Evolutionary conservation across 2,888 invertebrate genomes (phyloP).

Genomic region (Automeris io): DNA sequence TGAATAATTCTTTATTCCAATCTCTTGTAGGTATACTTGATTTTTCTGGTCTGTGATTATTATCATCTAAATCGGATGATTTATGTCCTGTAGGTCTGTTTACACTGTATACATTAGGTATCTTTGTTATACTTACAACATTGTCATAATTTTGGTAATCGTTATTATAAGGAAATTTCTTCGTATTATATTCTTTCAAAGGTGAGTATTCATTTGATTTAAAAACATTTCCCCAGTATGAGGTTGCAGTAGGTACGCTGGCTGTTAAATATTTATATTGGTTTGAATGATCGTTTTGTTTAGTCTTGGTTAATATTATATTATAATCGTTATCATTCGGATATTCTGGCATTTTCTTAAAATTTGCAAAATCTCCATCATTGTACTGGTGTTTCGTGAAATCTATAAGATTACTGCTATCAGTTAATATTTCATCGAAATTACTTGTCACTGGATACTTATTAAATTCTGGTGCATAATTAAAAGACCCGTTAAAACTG

Average conservation of each 20-base stretch:
- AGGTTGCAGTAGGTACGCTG: conserved; percentile 37
- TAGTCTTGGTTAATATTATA: conserved; percentile 37
- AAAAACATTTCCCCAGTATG: conserved; percentile 54
- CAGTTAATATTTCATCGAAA: conserved; percentile 49
- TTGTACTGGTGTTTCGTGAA: conserved; percentile 43
- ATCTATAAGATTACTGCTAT: conserved; percentile 51
- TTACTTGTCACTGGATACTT: conserved; percentile 41
- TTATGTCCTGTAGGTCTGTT: conserved; percentile 40
- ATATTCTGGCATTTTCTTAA: conserved; percentile 47
- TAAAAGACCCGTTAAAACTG: conserved; percentile 50
- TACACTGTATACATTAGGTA: conserved; percentile 34
- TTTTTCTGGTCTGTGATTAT: conserved; percentile 39
- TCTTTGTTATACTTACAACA: conserved; percentile 58
- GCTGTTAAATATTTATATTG: conserved; percentile 46
- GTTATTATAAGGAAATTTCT: conserved; percentile 36
- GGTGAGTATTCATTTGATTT: conserved; percentile 45
- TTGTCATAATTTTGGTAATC: conserved; percentile 39
- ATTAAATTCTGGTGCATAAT: conserved; percentile 39
- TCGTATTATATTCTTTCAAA: conserved; percentile 36
- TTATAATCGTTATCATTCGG: conserved; percentile 39
- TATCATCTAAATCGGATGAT: conserved; percentile 37
- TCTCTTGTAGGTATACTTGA: conserved; percentile 37
- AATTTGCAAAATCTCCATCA: conserved; percentile 39
- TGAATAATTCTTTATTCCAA: conserved; percentile 49
- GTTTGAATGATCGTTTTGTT: conserved; percentile 43